A percentile compares a stretch with the other conserved stretches of the same genome.
Evolutionary conservation across 1,140 invertebrate species (phyloP).

Genomic region (Pomacea maculata): DNA sequence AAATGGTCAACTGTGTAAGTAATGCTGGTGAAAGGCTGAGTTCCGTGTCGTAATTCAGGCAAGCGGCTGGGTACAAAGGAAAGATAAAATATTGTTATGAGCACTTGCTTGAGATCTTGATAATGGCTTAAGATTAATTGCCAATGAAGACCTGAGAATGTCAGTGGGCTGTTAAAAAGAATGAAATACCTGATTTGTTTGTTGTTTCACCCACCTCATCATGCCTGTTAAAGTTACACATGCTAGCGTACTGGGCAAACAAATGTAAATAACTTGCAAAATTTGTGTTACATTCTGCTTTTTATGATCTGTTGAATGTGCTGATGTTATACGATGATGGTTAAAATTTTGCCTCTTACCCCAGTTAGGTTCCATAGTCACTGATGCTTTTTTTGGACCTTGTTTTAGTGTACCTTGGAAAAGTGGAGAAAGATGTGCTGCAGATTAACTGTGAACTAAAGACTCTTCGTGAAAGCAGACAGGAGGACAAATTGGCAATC

Average conservation of each 20-base stretch:
- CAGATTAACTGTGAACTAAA: conserved; percentile 16
- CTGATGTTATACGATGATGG: not conserved
- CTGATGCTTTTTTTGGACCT: not conserved
- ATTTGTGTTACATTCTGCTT: not conserved
- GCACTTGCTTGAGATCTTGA: too few species aligned
- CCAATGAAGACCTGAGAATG: too few species aligned
- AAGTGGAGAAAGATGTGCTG: conserved; percentile 18
- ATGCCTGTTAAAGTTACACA: too few species aligned
- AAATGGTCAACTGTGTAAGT: too few species aligned
- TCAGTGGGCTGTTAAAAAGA: too few species aligned
- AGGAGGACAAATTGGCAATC: conserved; percentile 8
- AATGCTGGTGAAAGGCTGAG: too few species aligned
- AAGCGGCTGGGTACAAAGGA: too few species aligned
- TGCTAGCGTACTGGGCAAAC: not conserved
- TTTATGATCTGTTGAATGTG: not conserved
- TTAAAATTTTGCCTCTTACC: not conserved
- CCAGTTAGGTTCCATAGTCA: not conserved
- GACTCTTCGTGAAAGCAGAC: not conserved
- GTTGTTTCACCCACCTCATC: too few species aligned
- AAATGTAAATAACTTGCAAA: not conserved
- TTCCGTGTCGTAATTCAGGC: too few species aligned
- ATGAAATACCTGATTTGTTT: too few species aligned
- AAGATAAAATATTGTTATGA: too few species aligned
- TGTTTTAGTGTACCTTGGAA: conserved; percentile 15
- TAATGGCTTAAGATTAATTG: too few species aligned